Evolutionary conservation across 2,888 invertebrate species (phyloP).

Genomic region (Schizaphis graminum): DNA sequence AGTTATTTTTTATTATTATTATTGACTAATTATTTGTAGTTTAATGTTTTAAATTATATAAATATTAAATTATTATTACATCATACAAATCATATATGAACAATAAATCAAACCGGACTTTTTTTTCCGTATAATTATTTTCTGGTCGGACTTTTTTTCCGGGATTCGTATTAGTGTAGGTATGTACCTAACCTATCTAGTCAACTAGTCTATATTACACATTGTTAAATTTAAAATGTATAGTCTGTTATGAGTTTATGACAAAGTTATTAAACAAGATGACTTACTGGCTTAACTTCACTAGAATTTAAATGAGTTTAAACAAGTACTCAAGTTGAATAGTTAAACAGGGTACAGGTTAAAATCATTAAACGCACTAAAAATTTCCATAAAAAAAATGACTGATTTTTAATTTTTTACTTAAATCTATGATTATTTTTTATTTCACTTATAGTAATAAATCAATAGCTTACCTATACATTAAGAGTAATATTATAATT

Average conservation of each 20-base stretch:
- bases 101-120: too few species aligned
- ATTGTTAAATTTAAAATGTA: neutral
- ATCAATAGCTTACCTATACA: too few species aligned
- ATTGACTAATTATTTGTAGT: too few species aligned
- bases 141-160: too few species aligned
- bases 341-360: neutral
- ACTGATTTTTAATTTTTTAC: neutral
- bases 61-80: too few species aligned
- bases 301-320: slow-evolving; percentile 32
- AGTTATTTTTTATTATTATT: too few species aligned
- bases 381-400: neutral
- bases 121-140: too few species aligned
- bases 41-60: too few species aligned
- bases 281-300: neutral
- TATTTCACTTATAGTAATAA: neutral
- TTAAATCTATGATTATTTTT: neutral
- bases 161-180: too few species aligned
- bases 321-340: neutral
- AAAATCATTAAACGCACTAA: neutral
- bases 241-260: neutral
- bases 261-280: neutral
- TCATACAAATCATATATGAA: too few species aligned
- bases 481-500: too few species aligned
- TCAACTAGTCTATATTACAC: too few species aligned
- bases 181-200: neutral